These are phyloP conservation scores for Zaprionus ornatus DNA, from an alignment of 1,140 invertebrate species.

Conservation along the genomic window DNA sequence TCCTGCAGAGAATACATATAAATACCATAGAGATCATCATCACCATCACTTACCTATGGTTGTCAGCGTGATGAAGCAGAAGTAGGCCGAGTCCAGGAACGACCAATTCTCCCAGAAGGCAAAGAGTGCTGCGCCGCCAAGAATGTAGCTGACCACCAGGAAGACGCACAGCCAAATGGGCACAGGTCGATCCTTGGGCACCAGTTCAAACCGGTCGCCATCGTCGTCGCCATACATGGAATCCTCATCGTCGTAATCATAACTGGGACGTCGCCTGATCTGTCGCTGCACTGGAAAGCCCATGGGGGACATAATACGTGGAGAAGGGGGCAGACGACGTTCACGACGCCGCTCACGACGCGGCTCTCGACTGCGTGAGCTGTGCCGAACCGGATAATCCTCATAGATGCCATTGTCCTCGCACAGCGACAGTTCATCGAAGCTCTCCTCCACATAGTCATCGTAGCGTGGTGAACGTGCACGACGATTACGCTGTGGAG, in stretches of 20 bases:
- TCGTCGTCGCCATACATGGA: constrained; percentile 85
- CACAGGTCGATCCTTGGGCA: constrained; percentile 86
- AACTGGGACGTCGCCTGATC: constrained; percentile 67
- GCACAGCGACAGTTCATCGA: constrained; percentile 59
- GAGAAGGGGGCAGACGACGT: constrained; percentile 84
- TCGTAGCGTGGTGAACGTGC: constrained; percentile 60
- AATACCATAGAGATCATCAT: not conserved
- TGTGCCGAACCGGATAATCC: constrained; percentile 60
- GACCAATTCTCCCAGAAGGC: constrained; percentile 94
- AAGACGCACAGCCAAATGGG: constrained; percentile 96
- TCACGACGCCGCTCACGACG: constrained; percentile 53
- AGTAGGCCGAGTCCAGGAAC: constrained; percentile 96
- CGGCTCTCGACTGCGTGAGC: constrained; percentile 51
- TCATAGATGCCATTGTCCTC: constrained; percentile 62
- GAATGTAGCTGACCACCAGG: constrained; percentile 94
- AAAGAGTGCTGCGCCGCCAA: constrained; percentile 94
- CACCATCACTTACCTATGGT: constrained; percentile 89
- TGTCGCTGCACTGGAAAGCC: constrained; percentile 87
- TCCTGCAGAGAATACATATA: constrained; percentile 82
- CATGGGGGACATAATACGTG: constrained; percentile 88
- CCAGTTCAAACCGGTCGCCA: constrained; percentile 82
- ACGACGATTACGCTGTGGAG: constrained; percentile 49
- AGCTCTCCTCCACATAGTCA: constrained; percentile 75
- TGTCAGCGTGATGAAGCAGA: constrained; percentile 97
- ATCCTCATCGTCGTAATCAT: constrained; percentile 80